phyloP scores from a whole-genome alignment of 2,888 invertebrate species.

The Mermis nigrescens region DNA sequence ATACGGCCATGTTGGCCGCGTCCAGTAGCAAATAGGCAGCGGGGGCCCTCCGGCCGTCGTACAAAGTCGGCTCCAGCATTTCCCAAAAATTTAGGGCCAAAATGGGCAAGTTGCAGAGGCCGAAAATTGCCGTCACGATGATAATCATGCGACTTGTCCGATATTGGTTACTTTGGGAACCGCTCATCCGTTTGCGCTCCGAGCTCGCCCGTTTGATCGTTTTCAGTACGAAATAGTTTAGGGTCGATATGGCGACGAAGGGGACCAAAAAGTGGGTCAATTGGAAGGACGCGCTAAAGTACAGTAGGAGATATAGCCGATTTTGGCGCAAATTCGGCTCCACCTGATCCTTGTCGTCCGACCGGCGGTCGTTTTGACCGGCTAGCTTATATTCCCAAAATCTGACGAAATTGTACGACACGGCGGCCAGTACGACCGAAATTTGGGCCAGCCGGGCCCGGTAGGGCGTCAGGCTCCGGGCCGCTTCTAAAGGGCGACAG shows the following conservation, averaged over 20 bases:
- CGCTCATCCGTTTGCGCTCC: not conserved
- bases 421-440: not conserved
- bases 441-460: not conserved
- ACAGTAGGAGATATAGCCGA: not conserved
- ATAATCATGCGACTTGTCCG: not conserved
- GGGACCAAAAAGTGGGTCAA: not conserved
- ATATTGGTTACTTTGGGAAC: not conserved
- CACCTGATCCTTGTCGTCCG: not conserved
- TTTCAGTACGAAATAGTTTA: not conserved
- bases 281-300: not conserved
- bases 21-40: not conserved
- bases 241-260: not conserved
- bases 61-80: not conserved
- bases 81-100: not conserved
- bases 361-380: not conserved
- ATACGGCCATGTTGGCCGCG: not conserved
- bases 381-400: not conserved
- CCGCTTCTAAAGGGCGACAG: not conserved
- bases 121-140: conserved; percentile 1
- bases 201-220: not conserved
- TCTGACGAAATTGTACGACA: not conserved
- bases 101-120: not conserved
- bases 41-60: not conserved
- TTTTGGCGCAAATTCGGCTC: not conserved
- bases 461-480: not conserved